Percentiles rank a stretch among this genome's conserved stretches.
These are phyloP conservation scores for Caenorhabditis sp. DNA, from an alignment of 2,888 invertebrate species.

Conservation along the genomic window DNA sequence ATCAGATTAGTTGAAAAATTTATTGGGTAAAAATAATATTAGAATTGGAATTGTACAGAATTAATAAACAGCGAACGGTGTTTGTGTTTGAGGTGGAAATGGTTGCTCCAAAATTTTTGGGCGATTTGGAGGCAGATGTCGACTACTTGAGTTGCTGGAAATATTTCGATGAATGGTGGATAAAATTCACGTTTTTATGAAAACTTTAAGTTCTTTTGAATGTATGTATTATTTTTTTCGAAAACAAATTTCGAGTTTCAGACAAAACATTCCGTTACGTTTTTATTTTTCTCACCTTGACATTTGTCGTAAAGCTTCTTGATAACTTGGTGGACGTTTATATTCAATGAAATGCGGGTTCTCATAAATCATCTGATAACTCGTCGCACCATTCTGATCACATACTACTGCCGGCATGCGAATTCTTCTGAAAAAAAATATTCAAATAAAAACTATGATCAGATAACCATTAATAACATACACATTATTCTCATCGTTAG, in stretches of 20 bases:
- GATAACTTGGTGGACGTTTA: conserved; percentile 38
- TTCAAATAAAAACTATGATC: background rate
- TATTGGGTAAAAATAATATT: too few species aligned
- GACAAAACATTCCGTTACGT: too few species aligned
- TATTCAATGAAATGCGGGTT: conserved; percentile 32
- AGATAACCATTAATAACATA: background rate
- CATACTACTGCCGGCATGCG: conserved; percentile 23
- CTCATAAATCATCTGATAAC: conserved; percentile 39
- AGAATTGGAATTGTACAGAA: background rate
- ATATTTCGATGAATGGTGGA: background rate
- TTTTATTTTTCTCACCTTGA: conserved; percentile 15
- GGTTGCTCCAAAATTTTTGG: conserved; percentile 25
- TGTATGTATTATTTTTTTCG: background rate
- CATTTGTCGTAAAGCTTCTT: conserved; percentile 24
- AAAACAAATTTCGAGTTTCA: conserved; percentile 12
- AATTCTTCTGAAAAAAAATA: conserved; percentile 18
- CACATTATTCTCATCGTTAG: conserved; percentile 17
- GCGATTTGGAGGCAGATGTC: conserved; percentile 41
- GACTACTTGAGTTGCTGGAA: conserved; percentile 13
- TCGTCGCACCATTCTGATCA: conserved; percentile 18
- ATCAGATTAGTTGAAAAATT: too few species aligned
- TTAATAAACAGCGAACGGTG: conserved; percentile 27
- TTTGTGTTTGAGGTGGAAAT: conserved; percentile 8
- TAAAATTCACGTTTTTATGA: conserved; percentile 12
- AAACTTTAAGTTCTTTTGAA: background rate